Percentiles rank a stretch among this genome's conserved stretches.
These are phyloP conservation scores for Onychostoma macrolepis DNA, from an alignment of 2,113 vertebrate species.

Conservation along the genomic window DNA sequence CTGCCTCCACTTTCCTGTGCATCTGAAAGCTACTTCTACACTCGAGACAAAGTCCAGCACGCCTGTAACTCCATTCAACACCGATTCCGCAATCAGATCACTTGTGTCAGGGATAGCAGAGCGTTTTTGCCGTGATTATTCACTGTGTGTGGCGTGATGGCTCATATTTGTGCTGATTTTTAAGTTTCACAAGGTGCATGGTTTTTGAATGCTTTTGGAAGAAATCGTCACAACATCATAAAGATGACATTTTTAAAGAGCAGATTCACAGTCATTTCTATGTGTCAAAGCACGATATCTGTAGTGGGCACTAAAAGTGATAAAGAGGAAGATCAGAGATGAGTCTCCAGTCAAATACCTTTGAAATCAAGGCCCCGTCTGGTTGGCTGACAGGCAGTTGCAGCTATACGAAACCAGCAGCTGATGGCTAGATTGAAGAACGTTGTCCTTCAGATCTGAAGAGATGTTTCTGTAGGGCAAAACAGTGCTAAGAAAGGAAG, in stretches of 20 bases:
- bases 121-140: not conserved
- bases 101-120: slow-evolving; percentile 2
- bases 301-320: slow-evolving; percentile 19
- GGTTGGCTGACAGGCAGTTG: not conserved
- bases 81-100: not conserved
- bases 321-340: slow-evolving; percentile 29
- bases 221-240: not conserved
- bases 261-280: not conserved
- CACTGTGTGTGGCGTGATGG: not conserved
- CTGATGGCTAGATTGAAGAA: slow-evolving; percentile 39
- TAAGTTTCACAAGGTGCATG: not conserved
- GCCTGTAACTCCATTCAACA: not conserved
- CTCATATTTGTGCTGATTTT: slow-evolving; percentile 19
- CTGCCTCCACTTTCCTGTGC: not conserved
- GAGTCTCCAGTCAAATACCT: slow-evolving; percentile 9
- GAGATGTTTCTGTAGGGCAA: slow-evolving; percentile 32
- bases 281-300: not conserved
- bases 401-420: not conserved
- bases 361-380: slow-evolving; percentile 30
- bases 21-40: slow-evolving; percentile 8
- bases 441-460: slow-evolving; percentile 53
- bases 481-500: not conserved
- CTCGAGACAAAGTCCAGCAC: not conserved
- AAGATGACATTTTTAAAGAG: not conserved
- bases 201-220: slow-evolving; percentile 1